Evolutionary conservation across 2,888 invertebrate species (phyloP), one percentile per base, ranked within the genome.

Genomic region (Homarus gammarus): DNA sequence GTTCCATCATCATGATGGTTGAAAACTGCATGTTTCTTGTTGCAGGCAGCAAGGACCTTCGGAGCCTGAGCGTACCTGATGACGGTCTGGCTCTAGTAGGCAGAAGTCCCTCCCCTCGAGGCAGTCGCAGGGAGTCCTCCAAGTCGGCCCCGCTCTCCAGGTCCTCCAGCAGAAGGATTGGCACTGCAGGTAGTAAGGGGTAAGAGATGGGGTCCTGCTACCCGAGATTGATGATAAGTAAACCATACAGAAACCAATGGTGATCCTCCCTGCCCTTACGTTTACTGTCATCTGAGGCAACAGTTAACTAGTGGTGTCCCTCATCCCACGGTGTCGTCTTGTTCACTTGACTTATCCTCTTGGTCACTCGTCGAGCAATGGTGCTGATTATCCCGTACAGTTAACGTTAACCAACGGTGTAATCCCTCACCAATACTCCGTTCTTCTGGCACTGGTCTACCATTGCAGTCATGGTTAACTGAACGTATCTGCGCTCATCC

Each of bases 181-280:
- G 70, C 77, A 78, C 90, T 84, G 78, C 90, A 90, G 90, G 90
- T 90, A 90, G 84, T 90, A 84, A 79, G 87, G 90, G 90, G 90
- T 90, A 90, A 90, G 90, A 89, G 83, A 40, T 77, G 84, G 51
- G 88, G 88, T 88, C 68, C 88, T 86, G 77, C 85, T 86, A 64
- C 82, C 82, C 64, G 44, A 75, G 75, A 36, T 75, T 75, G 75
- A 75, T 70, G 31, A n/a, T n/a, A n/a, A 64, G 70, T 70, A 82
- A 38, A 64, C 64, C 56, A 68, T 70, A 68, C n/a, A 15, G 49
- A 27, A 27, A 64, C 36, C 81, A 51, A 31, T 83, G 64, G 70
- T 70, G 3, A n/a, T 49, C 70, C 51, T 33, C 44, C 61, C 78
- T 31, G 1, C 44, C 56, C 56, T 18, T 22, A 12, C 56, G 0